Percentiles rank a stretch among this genome's conserved stretches.
phyloP scores from a whole-genome alignment of 2,888 invertebrate species.

The Smittia sp. region DNA sequence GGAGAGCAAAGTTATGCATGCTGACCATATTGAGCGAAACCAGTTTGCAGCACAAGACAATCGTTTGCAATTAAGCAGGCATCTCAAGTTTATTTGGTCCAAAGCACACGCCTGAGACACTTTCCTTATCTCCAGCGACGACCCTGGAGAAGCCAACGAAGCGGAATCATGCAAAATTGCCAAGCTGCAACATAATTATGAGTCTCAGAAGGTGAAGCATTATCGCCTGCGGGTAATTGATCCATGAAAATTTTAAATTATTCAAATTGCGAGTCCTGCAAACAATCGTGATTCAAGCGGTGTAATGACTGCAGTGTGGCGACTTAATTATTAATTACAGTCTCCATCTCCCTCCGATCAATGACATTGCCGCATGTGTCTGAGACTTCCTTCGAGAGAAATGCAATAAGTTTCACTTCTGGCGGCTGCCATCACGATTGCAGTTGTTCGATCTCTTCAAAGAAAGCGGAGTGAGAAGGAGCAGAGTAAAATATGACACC shows the following conservation, averaged over 20 bases:
- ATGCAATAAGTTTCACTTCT: too few relatives aligned
- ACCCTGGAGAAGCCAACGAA: too few relatives aligned
- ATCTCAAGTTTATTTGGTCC: neutral
- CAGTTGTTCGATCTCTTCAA: constrained; percentile 1
- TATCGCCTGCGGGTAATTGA: neutral
- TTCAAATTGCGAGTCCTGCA: constrained; percentile 19
- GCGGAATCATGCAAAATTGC: neutral
- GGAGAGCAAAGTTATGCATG: too few relatives aligned
- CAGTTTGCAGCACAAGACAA: neutral
- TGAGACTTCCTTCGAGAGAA: too few relatives aligned
- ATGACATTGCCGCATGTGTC: too few relatives aligned
- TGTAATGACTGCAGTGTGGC: too few relatives aligned
- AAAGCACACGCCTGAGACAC: too few relatives aligned
- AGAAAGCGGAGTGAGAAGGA: neutral
- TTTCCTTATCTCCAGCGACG: too few relatives aligned
- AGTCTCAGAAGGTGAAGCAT: neutral
- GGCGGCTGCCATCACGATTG: too few relatives aligned
- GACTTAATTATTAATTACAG: too few relatives aligned
- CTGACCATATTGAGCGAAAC: neutral
- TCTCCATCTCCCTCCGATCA: too few relatives aligned
- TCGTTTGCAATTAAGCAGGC: neutral
- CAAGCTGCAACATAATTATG: neutral
- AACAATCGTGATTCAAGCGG: too few relatives aligned
- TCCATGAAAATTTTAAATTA: constrained; percentile 26
- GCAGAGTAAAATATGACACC: constrained; percentile 20